phyloP scores from a whole-genome alignment of 2,797 vertebrate species.

The Lates japonicus region DNA sequence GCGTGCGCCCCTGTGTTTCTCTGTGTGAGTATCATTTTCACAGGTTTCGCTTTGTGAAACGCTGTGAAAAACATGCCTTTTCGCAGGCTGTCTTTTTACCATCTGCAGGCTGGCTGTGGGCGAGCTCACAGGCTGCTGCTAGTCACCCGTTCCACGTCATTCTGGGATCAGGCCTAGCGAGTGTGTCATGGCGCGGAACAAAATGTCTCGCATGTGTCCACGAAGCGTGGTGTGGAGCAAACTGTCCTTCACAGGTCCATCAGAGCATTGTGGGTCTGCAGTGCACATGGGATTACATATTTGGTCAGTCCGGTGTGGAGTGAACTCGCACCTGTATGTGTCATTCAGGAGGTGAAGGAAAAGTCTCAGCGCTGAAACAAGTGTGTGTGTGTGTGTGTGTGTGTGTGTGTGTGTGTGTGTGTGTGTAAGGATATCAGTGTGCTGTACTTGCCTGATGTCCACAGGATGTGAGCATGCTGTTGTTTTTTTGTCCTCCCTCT shows the following conservation, averaged over 20 bases:
- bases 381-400: not conserved
- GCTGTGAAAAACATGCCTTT: constrained; percentile 65
- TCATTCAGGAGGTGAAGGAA: constrained; percentile 21
- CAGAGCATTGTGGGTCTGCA: constrained; percentile 38
- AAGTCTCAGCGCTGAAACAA: not conserved
- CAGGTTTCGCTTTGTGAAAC: constrained; percentile 64
- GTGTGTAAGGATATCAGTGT: constrained; percentile 12
- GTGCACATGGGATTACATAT: constrained; percentile 20
- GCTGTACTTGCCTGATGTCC: constrained; percentile 23
- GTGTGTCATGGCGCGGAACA: constrained; percentile 69
- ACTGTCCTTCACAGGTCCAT: constrained; percentile 66
- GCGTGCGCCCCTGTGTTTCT: constrained; percentile 36
- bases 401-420: no score
- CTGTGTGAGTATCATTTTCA: constrained; percentile 55
- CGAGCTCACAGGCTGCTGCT: constrained; percentile 68
- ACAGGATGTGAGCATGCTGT: constrained; percentile 22
- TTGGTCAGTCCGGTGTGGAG: not conserved
- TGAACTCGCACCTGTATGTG: constrained; percentile 3
- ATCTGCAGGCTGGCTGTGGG: constrained; percentile 73
- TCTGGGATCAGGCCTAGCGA: constrained; percentile 50
- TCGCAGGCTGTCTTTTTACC: constrained; percentile 63
- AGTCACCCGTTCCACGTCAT: constrained; percentile 70
- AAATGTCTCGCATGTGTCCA: constrained; percentile 69
- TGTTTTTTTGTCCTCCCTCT: constrained; percentile 25
- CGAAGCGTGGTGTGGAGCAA: constrained; percentile 51